Evolutionary conservation across 2,797 vertebrate genomes (phyloP).

Genomic region (Limnodromus scolopaceus): DNA sequence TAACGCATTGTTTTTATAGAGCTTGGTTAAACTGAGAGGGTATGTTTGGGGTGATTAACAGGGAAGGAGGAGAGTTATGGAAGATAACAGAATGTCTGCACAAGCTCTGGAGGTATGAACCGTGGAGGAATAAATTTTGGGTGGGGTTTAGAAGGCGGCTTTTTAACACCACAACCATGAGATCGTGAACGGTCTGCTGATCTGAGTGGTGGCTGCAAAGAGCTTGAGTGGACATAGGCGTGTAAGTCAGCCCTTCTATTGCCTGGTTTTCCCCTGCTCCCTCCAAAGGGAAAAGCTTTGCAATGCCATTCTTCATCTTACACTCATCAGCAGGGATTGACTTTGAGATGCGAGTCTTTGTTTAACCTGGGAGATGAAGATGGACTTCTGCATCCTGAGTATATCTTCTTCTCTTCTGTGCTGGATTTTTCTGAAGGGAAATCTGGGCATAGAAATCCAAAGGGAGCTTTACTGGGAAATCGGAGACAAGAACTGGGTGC

Average conservation of each 20-base stretch:
- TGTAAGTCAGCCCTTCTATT: neutral
- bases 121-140: neutral
- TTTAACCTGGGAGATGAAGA: neutral
- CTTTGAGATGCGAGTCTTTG: neutral
- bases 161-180: rapidly evolving
- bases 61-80: neutral
- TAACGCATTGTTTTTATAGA: neutral
- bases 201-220: neutral
- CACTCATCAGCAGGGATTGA: neutral
- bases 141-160: neutral
- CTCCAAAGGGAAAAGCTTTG: neutral
- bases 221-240: rapidly evolving
- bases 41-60: neutral
- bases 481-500: neutral
- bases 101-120: neutral
- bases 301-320: neutral
- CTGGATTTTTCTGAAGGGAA: neutral
- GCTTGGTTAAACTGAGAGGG: neutral
- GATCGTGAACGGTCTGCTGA: neutral
- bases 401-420: neutral
- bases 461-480: neutral
- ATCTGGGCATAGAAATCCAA: neutral
- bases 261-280: neutral
- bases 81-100: neutral
- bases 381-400: neutral